phyloP scores from a whole-genome alignment of 2,797 vertebrate species.

The Acanthiza pusilla region DNA sequence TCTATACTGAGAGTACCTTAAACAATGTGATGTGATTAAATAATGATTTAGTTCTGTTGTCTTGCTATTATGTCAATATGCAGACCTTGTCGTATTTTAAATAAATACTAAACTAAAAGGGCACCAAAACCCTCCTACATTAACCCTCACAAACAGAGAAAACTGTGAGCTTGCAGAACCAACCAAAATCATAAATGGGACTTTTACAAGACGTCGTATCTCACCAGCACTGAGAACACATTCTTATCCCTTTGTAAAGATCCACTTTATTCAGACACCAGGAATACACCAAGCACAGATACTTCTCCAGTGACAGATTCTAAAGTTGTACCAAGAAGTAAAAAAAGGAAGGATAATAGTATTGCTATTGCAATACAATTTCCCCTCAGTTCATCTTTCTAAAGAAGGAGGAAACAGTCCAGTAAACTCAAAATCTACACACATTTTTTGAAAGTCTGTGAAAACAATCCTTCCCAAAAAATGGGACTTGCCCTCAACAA shows the following conservation, averaged over 20 bases:
- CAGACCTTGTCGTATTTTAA: not conserved
- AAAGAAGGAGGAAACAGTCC: not conserved
- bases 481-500: not conserved
- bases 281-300: not conserved
- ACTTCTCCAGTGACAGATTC: not conserved
- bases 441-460: not conserved
- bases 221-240: not conserved
- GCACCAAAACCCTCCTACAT: not conserved
- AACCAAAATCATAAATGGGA: not conserved
- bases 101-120: not conserved
- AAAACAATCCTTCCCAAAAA: not conserved
- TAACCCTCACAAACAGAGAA: not conserved
- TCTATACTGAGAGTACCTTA: not conserved
- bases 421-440: not conserved
- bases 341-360: not conserved
- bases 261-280: not conserved
- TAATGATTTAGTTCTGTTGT: not conserved
- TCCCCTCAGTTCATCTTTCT: not conserved
- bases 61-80: not conserved
- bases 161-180: not conserved
- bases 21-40: not conserved
- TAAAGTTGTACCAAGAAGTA: not conserved
- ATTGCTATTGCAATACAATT: not conserved
- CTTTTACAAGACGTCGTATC: not conserved
- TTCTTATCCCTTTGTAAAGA: not conserved